Conservation (phyloP, 2,797 vertebrate genomes). For the Rhyacichthys aspro region DNA sequence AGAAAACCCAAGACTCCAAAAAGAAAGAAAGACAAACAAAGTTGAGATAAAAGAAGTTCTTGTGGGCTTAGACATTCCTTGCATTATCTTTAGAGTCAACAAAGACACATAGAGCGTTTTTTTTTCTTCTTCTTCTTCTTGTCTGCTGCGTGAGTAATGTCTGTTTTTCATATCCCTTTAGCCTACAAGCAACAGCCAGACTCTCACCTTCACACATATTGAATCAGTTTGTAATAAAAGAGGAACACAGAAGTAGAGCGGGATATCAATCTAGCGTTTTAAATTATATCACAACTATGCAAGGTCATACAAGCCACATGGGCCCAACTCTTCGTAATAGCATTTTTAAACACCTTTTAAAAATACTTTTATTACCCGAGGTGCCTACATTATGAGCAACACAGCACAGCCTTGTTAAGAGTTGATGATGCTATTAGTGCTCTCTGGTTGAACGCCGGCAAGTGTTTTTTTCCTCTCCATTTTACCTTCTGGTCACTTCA, state of each 20-base stretch:
- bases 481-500: constrained; percentile 62
- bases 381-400: constrained; percentile 34
- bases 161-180: constrained; percentile 31
- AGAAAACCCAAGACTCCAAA: constrained; percentile 46
- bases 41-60: constrained; percentile 49
- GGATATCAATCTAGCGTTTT: constrained; percentile 14
- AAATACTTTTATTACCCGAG: constrained; percentile 45
- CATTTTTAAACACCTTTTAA: constrained; percentile 49
- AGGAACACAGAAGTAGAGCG: not conserved
- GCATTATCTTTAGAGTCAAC: constrained; percentile 54
- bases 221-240: constrained; percentile 11
- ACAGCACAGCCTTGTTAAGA: constrained; percentile 40
- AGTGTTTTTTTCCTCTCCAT: constrained; percentile 21
- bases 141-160: constrained; percentile 42
- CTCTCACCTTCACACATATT: constrained; percentile 30
- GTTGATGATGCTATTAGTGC: constrained; percentile 49
- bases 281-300: constrained; percentile 7
- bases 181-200: constrained; percentile 33
- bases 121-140: no score
- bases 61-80: constrained; percentile 38
- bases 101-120: constrained; percentile 46
- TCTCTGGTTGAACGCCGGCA: constrained; percentile 33
- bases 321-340: constrained; percentile 34
- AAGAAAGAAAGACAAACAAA: constrained; percentile 40
- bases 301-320: constrained; percentile 24